phyloP scores from a whole-genome alignment of 2,888 invertebrate species.

The Dryadula phaetusa region DNA sequence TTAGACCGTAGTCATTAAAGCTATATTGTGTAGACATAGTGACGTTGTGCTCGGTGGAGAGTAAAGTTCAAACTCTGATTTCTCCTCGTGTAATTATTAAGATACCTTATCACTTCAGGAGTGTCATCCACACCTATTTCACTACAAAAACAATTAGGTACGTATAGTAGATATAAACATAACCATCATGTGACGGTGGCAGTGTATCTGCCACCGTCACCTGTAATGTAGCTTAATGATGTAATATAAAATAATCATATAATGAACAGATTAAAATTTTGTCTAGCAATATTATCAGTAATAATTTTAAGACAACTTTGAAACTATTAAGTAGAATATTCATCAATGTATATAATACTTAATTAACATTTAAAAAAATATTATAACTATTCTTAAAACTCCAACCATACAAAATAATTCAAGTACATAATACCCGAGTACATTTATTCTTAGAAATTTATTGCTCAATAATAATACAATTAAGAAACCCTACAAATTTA shows the following conservation, averaged over 20 bases:
- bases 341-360: not conserved
- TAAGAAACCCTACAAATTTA: conserved; percentile 35
- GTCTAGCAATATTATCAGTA: not conserved
- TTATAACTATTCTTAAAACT: not conserved
- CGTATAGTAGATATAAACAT: not conserved
- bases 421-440: not conserved
- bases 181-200: not conserved
- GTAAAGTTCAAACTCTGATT: conserved; percentile 20
- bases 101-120: not conserved
- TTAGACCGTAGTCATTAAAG: conserved; percentile 29
- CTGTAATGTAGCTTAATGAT: too few relatives aligned
- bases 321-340: too few relatives aligned
- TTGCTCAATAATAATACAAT: not conserved
- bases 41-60: conserved; percentile 17
- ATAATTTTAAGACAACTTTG: not conserved
- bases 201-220: not conserved
- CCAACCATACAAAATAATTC: not conserved
- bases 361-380: not conserved
- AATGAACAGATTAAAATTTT: not conserved
- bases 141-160: conserved; percentile 11
- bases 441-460: not conserved
- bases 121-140: conserved; percentile 6
- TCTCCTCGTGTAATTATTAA: conserved; percentile 4
- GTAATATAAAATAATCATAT: not conserved
- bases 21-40: conserved; percentile 20